Conservation (phyloP, 2,888 invertebrate genomes). For the Odiellus spinosus region DNA sequence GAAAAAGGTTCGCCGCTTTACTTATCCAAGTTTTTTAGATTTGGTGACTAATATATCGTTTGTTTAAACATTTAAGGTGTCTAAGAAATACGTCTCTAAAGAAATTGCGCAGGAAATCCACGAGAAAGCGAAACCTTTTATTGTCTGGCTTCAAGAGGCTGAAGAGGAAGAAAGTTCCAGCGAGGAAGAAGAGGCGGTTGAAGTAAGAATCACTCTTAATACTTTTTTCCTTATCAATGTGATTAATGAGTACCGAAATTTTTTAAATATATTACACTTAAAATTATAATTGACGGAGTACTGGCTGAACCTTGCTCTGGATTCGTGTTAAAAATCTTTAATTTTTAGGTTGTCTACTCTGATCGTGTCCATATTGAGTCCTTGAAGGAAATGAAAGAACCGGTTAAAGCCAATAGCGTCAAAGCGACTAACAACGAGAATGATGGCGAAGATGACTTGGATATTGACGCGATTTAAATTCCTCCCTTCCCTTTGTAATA, state of each 20-base stretch:
- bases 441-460: conserved; percentile 56
- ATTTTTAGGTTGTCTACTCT: conserved; percentile 61
- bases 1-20: conserved; percentile 55
- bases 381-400: conserved; percentile 41
- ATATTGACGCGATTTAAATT: conserved; percentile 78
- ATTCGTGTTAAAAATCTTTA: conserved; percentile 6
- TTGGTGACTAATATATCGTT: not conserved
- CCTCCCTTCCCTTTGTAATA: not conserved
- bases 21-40: not conserved
- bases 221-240: too few species aligned
- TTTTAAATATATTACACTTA: conserved; percentile 5
- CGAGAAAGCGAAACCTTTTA: conserved; percentile 76
- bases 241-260: too few species aligned
- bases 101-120: conserved; percentile 84
- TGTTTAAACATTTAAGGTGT: conserved; percentile 27
- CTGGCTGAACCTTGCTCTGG: not conserved
- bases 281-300: not conserved
- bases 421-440: conserved; percentile 20
- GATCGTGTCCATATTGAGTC: conserved; percentile 65
- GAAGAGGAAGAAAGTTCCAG: conserved; percentile 73
- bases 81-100: conserved; percentile 78
- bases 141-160: conserved; percentile 84
- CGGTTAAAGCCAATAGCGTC: conserved; percentile 21
- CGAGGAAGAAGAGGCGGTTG: conserved; percentile 54
- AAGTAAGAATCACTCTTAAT: conserved; percentile 33